Evolutionary conservation across 2,797 vertebrate species (phyloP).

Genomic region (Semotilus atromaculatus): DNA sequence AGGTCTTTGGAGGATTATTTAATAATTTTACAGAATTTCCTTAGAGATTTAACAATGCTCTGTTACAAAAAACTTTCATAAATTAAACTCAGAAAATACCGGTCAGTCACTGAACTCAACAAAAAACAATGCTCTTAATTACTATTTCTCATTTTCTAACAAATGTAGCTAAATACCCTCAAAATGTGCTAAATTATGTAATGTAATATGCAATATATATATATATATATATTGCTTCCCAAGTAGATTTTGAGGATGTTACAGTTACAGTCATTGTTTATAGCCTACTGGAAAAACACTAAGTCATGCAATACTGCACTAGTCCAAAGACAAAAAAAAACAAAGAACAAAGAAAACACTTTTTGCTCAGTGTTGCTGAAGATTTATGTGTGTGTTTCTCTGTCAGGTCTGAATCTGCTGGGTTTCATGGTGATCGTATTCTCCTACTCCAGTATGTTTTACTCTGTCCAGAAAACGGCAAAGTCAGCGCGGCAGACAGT

Average conservation of each 20-base stretch:
- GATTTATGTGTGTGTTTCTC: slow-evolving; percentile 16
- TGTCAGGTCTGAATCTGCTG: slow-evolving; percentile 70
- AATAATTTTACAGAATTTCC: not conserved
- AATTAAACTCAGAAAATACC: not conserved
- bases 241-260: not conserved
- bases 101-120: not conserved
- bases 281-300: not conserved
- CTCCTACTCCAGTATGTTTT: slow-evolving; percentile 72
- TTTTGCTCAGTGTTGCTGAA: not conserved
- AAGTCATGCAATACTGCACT: not conserved
- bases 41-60: not conserved
- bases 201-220: too few species aligned
- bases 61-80: not conserved
- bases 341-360: not conserved
- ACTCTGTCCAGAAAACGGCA: slow-evolving; percentile 66
- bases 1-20: not conserved
- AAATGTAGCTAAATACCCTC: not conserved
- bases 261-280: not conserved
- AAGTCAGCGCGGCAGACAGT: slow-evolving; percentile 32
- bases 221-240: too few species aligned
- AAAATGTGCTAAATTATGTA: not conserved
- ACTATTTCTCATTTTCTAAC: not conserved
- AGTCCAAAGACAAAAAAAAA: not conserved
- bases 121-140: not conserved
- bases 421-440: slow-evolving; percentile 72